Percentiles rank a stretch among this genome's conserved stretches.
Conservation (phyloP, 2,113 vertebrate species). For the Cheilinus undulatus region DNA sequence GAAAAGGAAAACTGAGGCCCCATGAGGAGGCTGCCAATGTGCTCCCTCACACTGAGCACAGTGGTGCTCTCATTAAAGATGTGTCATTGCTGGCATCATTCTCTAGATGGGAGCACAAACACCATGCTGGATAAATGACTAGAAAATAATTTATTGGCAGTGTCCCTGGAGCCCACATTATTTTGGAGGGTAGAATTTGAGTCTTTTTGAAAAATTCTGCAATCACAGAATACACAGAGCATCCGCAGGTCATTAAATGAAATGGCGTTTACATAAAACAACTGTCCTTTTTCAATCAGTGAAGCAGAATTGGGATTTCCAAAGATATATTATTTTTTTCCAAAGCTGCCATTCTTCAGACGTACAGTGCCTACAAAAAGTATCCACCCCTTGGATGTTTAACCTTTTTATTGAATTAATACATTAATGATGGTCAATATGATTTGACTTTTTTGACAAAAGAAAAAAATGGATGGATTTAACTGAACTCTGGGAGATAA, state of each 20-base stretch:
- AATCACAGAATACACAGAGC: background rate
- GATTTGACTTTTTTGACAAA: no score
- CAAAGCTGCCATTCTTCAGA: background rate
- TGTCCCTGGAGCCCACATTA: conserved; percentile 32
- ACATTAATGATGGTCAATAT: no score
- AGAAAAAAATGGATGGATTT: no score
- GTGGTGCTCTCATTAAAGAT: conserved; percentile 47
- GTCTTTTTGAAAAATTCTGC: conserved; percentile 23
- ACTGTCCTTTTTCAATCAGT: background rate
- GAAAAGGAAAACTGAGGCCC: conserved; percentile 10
- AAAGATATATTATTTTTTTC: background rate
- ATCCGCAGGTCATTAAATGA: conserved; percentile 16
- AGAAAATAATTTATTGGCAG: conserved; percentile 18
- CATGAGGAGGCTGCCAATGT: conserved; percentile 37
- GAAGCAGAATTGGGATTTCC: background rate
- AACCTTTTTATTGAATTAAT: no score
- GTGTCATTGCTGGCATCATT: conserved; percentile 37
- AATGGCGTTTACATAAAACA: background rate
- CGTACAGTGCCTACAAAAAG: background rate
- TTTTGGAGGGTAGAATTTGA: conserved; percentile 11
- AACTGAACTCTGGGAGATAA: no score
- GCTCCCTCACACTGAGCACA: conserved; percentile 46
- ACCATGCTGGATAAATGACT: conserved; percentile 46
- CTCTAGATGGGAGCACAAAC: conserved; percentile 24
- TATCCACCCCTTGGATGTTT: no score